Base-by-base conservation (phyloP, 2,113 vertebrate species). In the Desmodus rotundus region DNA sequence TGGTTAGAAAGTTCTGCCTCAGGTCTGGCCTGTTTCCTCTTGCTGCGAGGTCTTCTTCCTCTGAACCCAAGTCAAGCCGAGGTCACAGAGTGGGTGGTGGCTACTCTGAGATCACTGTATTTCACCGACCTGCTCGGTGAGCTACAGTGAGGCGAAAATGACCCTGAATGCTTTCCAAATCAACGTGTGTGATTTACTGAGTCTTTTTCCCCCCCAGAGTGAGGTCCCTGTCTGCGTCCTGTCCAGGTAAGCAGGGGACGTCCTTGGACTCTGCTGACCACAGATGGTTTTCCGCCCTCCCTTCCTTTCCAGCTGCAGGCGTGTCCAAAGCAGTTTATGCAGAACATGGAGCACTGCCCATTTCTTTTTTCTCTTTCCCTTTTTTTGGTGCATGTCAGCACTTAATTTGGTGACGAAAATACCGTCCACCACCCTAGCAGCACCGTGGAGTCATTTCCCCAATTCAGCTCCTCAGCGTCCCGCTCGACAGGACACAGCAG, bases 121-220 rank as follows among this genome's bases (percentile, higher is more conserved):
- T 22, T 33, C 36, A 11, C 1, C 1, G 6, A 2, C 54, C 52
- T 33, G 43, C 43, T 8, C 24, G 33, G 45, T 41, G 45, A 80
- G 38, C 77, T 19, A 0, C 28, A 1, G 5, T 61, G 19, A 68
- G 90, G 70, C n/a, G 14, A 50, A 77, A 38, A 74, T 5, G 19
- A 70, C 14, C 26, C 36, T 52, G 33, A 20, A 0, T 68, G 70
- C 47, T 88, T 80, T 84, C 52, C 63, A 15, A 22, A 20, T 50
- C 1, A 2, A 33, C 3, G 5, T 0, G 0, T 56, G 0, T 19
- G 50, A 15, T 72, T 11, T 17, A 28, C n/a, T 15, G 78, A 74
- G 5, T 67, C n/a, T 38, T 65, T 26, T 38, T 61, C 8, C 15
- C 10, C 58, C 54, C 36, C n/a, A 33, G 31, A n/a, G 24, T 4